Percentiles rank a stretch among this genome's conserved stretches.
phyloP scores from a whole-genome alignment of 92 coral and sea anemone species.

The Chrysogorgia sp. region DNA sequence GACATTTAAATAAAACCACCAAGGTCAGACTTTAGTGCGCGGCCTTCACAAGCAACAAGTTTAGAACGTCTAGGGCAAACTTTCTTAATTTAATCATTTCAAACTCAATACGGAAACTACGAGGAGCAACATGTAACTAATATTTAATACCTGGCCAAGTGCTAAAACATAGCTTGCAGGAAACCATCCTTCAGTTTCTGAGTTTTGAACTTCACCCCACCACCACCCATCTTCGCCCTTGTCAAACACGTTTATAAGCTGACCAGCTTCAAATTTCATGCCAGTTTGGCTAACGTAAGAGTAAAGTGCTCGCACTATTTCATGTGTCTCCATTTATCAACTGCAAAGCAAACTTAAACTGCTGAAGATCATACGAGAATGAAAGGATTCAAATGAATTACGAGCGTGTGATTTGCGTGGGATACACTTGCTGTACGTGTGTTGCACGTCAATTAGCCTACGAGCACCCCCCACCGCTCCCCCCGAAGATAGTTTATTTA shows the following conservation, averaged over 20 bases:
- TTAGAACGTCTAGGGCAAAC: too few relatives aligned
- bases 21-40: too few relatives aligned
- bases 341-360: neutral
- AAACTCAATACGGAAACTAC: constrained; percentile 21
- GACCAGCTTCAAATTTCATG: constrained; percentile 37
- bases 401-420: constrained; percentile 9
- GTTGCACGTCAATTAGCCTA: neutral
- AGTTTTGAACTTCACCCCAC: constrained; percentile 44
- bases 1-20: too few relatives aligned
- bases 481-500: too few relatives aligned
- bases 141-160: constrained; percentile 12
- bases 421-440: constrained; percentile 12
- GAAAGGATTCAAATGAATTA: constrained; percentile 23
- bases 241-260: constrained; percentile 34
- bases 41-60: too few relatives aligned
- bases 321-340: constrained; percentile 20
- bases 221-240: constrained; percentile 44
- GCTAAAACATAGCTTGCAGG: constrained; percentile 29
- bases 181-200: constrained; percentile 39
- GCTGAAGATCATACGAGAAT: too few relatives aligned
- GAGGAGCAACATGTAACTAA: neutral
- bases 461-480: too few relatives aligned
- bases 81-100: neutral
- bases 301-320: constrained; percentile 34
- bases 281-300: constrained; percentile 25